Percentiles rank a stretch among this genome's conserved stretches.
Conservation (phyloP, 2,888 invertebrate genomes). For the Euplagia quadripunctaria region DNA sequence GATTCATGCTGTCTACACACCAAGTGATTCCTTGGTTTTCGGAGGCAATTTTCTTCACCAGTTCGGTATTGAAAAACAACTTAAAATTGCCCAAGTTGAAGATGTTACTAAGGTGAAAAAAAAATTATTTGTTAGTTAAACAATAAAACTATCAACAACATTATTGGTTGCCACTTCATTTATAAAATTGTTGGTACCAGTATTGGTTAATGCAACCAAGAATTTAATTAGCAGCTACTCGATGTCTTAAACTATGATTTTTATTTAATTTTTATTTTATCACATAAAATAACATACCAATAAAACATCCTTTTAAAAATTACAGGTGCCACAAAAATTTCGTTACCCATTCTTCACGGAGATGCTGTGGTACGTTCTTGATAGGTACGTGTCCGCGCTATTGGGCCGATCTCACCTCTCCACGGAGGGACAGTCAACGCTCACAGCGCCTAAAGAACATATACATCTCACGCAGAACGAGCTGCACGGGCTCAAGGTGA, state of each 20-base stretch:
- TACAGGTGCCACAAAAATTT: slow-evolving; percentile 97
- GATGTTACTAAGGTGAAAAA: slow-evolving; percentile 94
- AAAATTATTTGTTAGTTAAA: neutral
- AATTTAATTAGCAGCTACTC: neutral
- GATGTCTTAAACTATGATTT: neutral
- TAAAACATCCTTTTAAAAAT: neutral
- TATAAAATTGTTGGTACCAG: neutral
- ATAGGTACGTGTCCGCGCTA: slow-evolving; percentile 95
- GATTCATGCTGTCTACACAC: slow-evolving; percentile 99
- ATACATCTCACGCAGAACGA: slow-evolving; percentile 93
- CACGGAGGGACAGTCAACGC: slow-evolving; percentile 63
- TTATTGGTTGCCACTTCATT: neutral
- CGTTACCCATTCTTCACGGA: slow-evolving; percentile 99
- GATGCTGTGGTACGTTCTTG: slow-evolving; percentile 99
- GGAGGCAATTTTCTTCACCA: slow-evolving; percentile 99
- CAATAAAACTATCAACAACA: neutral
- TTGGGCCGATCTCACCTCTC: slow-evolving; percentile 94
- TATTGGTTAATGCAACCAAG: neutral
- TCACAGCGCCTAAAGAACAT: slow-evolving; percentile 86
- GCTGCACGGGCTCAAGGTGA: slow-evolving; percentile 91
- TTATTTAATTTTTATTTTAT: too few species aligned
- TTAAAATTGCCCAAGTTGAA: slow-evolving; percentile 98
- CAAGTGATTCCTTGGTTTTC: slow-evolving; percentile 98
- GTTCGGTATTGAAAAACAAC: slow-evolving; percentile 97
- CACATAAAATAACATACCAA: too few species aligned